Percentiles rank a stretch among this genome's conserved stretches.
phyloP scores from a whole-genome alignment of 2,888 invertebrate genomes.

The Nemurella pictetii region DNA sequence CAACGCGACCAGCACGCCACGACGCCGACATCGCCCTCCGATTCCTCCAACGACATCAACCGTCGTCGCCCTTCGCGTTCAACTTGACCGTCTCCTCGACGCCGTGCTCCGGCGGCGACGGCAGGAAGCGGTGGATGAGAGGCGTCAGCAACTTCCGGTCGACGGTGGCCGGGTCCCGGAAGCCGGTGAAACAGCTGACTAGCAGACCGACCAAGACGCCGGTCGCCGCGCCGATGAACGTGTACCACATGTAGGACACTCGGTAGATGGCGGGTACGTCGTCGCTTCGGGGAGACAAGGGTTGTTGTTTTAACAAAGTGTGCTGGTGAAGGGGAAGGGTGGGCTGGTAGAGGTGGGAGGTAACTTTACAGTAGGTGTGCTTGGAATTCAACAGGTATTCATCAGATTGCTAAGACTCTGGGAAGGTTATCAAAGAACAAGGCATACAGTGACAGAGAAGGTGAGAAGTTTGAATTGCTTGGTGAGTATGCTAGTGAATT shows the following conservation, averaged over 20 bases:
- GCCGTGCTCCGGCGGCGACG: neutral
- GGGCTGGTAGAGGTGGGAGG: no score
- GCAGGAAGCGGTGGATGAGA: slow-evolving; percentile 60
- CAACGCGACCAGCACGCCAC: no score
- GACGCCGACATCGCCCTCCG: no score
- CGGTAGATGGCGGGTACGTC: slow-evolving; percentile 67
- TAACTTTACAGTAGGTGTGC: no score
- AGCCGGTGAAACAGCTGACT: slow-evolving; percentile 69
- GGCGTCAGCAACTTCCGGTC: slow-evolving; percentile 67
- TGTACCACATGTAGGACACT: slow-evolving; percentile 78
- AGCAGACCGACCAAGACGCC: slow-evolving; percentile 67
- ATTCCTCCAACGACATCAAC: no score
- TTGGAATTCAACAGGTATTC: no score
- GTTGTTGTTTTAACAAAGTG: neutral
- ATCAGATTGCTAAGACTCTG: neutral
- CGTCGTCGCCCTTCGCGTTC: neutral
- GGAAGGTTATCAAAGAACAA: neutral
- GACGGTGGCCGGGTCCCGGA: slow-evolving; percentile 59
- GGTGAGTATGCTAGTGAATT: no score
- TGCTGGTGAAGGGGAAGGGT: no score
- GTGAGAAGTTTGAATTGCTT: no score
- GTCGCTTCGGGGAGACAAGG: slow-evolving; percentile 52
- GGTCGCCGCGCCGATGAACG: slow-evolving; percentile 68
- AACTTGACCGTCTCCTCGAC: slow-evolving; percentile 5
- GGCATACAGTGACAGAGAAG: no score